Conservation (phyloP, 2,888 invertebrate species). For the Periphyllus acericola region DNA sequence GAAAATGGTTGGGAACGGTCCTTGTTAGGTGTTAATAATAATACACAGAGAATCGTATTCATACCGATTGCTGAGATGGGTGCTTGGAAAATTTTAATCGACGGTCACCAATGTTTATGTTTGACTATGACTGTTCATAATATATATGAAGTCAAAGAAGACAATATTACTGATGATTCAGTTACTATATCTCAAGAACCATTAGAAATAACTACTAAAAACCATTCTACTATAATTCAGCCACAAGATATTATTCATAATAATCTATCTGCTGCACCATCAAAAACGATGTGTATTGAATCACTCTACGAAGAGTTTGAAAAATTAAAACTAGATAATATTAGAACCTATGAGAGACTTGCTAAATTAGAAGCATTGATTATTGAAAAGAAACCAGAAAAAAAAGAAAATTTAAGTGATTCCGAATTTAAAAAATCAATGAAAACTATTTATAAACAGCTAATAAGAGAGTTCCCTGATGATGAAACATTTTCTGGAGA, state of each 20-base stretch:
- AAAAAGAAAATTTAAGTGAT: neutral
- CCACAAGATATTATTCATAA: neutral
- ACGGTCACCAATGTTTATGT: conserved; percentile 50
- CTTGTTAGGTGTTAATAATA: conserved; percentile 30
- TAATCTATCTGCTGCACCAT: neutral
- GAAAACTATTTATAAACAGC: conserved; percentile 8
- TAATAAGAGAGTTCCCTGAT: conserved; percentile 31
- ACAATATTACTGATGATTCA: neutral
- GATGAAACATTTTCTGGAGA: conserved; percentile 48
- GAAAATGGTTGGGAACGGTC: conserved; percentile 45
- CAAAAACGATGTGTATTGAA: conserved; percentile 16
- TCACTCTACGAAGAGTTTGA: conserved; percentile 35
- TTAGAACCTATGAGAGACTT: conserved; percentile 38
- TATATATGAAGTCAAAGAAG: conserved; percentile 34
- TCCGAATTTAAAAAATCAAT: conserved; percentile 30
- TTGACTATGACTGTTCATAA: conserved; percentile 43
- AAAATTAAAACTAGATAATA: conserved; percentile 39
- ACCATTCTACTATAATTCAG: neutral
- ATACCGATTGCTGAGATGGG: conserved; percentile 46
- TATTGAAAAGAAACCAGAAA: neutral
- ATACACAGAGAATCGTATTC: conserved; percentile 26
- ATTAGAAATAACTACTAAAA: neutral
- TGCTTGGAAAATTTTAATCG: conserved; percentile 51
- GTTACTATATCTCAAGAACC: neutral
- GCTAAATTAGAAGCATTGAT: conserved; percentile 34